Base-by-base conservation (phyloP, 2,797 vertebrate species). In the Cuniculus paca region DNA sequence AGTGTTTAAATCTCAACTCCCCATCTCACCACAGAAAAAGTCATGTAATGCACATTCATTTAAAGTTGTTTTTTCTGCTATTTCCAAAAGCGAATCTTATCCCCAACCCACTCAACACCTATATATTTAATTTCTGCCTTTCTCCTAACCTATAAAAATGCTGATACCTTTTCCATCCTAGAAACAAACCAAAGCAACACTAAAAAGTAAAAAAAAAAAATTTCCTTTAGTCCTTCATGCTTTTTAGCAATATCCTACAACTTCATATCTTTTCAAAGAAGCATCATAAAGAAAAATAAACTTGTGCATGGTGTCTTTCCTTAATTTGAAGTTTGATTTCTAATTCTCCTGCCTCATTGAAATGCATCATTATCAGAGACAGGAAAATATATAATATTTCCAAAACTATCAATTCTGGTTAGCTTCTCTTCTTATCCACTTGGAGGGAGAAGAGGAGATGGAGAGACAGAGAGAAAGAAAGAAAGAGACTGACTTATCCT, bases 91-190 rank as follows among this genome's bases (percentile, higher is more conserved):
- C 7, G 13, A 74, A 68, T 78, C 26, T 13, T 80, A 91, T 74
- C 28, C 13, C 17, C 26, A 87, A 60, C 42, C 42, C 11, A 79
- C 42, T 96, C 28, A 75, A 36, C 54, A 92, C n/a, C 60, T 85
- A 36, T 88, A 58, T 75, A 88, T 88, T 95, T 92, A 88, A 90
- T 94, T 91, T 90, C 6, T 94, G 16, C 19, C 24, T 72, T 74
- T 75, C 72, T 63, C 0, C 79, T 42, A 74, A 77, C n/a, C 22
- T 80, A 80, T 79, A 93, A 96, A 95, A 96, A 54, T 52, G 26
- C 56, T 91, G 45, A 63, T 26, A 45, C 12, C 2, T 74, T 88
- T 88, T 78, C 28, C 1, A 45, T 54, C 34, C 45, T 61, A 82
- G 63, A 92, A 88, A 54, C 19, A 87, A 77, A 91, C 56, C 14